Percentiles rank a stretch among this genome's conserved stretches.
These are phyloP conservation scores for Thermophis baileyi DNA, from an alignment of 2,113 vertebrate genomes.

Conservation along the genomic window DNA sequence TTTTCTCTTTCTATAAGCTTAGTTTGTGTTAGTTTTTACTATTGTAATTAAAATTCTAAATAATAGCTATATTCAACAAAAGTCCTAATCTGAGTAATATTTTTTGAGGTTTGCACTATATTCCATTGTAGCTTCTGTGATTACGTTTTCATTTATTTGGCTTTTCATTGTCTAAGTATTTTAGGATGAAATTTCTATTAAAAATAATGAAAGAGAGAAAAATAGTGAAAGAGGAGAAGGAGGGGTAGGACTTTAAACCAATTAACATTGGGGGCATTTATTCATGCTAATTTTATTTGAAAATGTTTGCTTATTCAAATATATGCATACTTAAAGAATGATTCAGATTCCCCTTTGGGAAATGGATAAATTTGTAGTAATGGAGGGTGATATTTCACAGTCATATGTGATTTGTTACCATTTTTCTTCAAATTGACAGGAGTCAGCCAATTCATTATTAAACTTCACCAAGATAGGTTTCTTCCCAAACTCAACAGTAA, in stretches of 20 bases:
- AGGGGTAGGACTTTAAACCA: not conserved
- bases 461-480: not conserved
- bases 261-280: not conserved
- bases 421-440: not conserved
- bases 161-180: not conserved
- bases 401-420: not conserved
- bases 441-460: not conserved
- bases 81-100: not conserved
- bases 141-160: not conserved
- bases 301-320: not conserved
- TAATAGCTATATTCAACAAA: not conserved
- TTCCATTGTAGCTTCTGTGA: not conserved
- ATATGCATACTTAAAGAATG: not conserved
- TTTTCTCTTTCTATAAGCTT: not conserved
- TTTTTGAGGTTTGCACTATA: not conserved
- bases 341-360: not conserved
- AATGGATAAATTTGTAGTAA: not conserved
- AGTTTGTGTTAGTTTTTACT: not conserved
- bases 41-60: not conserved
- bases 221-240: not conserved
- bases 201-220: not conserved
- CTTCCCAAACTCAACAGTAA: not conserved
- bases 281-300: not conserved
- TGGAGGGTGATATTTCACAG: not conserved
- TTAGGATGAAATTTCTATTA: not conserved